Base-by-base conservation (phyloP, 2,797 vertebrate genomes). In the Salarias fasciatus region DNA sequence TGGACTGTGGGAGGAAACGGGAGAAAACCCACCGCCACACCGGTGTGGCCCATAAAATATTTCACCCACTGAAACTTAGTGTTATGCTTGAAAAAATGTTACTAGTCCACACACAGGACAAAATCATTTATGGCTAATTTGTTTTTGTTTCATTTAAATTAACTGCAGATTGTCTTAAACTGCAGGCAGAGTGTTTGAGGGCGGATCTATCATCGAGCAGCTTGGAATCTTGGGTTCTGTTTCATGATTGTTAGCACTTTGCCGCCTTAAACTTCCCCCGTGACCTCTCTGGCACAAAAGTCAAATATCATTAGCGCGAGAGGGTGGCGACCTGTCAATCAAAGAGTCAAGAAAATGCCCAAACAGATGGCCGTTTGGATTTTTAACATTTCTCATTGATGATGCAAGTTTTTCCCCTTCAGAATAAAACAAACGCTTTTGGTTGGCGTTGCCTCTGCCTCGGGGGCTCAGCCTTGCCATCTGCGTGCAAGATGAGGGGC, bases 401-500 rank as follows among this genome's bases (percentile, higher is more conserved):
- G 18, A 43, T 43, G 14, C 13, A 3, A 63, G 12, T 41, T 35
- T 61, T 75, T 63, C 63, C 0, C 12, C 59, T 59, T 5, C 9
- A 11, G 50, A 72, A 58, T 51, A 63, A 77, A 69, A 77, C 56
- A 2, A 71, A 63, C 41, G 59, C 36, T 63, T 72, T 44, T 50
- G 48, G 38, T 77, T 72, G 75, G 41, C 53, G 40, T 52, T 52
- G 24, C 9, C 43, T 63, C 53, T 10, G 37, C 14, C 1, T 1
- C 0, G 59, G 56, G 65, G 57, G 35, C 5, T 72, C 57, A 63
- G 28, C 43, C 36, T 47, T 67, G 15, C 70, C 74, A 66, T 84
- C 66, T 77, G 68, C 72, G 55, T 53, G 43, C 76, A 85, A 60
- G 63, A 61, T 76, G 58, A 77, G 14, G 14, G 72, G 37, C 44